A percentile compares a stretch with the other conserved stretches of the same genome.
Conservation (phyloP, 2,113 vertebrate genomes). For the Vulpes vulpes region DNA sequence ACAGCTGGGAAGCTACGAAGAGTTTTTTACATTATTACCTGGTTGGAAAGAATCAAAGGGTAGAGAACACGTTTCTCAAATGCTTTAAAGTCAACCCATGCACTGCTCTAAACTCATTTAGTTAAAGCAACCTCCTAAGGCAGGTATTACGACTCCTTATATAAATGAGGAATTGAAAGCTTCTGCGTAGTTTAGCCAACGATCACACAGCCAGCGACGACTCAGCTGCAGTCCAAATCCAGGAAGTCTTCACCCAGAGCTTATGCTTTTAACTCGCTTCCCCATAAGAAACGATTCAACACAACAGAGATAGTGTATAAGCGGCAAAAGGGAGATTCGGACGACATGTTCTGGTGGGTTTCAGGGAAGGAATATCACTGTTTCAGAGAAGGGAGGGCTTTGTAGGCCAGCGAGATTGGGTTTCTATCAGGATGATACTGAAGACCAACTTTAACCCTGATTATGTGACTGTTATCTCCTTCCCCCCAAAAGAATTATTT, state of each 20-base stretch:
- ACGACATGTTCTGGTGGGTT: not conserved
- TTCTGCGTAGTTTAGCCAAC: not conserved
- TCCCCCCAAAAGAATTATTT: not conserved
- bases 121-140: not conserved
- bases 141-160: not conserved
- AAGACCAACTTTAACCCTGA: not conserved
- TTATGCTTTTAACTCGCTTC: not conserved
- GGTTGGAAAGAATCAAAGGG: not conserved
- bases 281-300: not conserved
- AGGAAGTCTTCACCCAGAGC: not conserved
- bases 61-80: not conserved
- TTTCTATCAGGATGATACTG: not conserved
- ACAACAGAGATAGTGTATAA: not conserved
- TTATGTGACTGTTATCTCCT: not conserved
- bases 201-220: not conserved
- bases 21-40: not conserved
- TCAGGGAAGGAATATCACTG: not conserved
- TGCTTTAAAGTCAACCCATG: not conserved
- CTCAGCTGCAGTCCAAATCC: not conserved
- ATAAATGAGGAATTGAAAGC: not conserved
- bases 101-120: not conserved
- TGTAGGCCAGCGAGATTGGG: not conserved
- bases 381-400: not conserved
- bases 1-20: not conserved
- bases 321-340: not conserved